Conservation (phyloP, 1,140 invertebrate genomes). For the Leptestheria dahalacensis region DNA sequence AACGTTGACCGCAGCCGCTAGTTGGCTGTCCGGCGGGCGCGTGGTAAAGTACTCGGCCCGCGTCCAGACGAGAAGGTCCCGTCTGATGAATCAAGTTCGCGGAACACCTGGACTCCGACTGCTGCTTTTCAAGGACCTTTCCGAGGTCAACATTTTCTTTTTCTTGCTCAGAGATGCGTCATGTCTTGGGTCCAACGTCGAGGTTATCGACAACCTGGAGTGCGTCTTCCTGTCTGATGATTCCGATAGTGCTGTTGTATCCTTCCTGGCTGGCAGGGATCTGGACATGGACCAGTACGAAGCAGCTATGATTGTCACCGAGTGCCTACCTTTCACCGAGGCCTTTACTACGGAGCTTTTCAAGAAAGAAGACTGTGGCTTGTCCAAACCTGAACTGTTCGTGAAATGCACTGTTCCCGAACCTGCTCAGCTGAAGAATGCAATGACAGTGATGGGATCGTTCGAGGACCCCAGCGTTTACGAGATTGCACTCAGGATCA, state of each 20-base stretch:
- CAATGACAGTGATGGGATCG: neutral
- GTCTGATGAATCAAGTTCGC: neutral
- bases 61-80: neutral
- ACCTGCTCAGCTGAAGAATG: neutral
- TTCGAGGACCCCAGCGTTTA: neutral
- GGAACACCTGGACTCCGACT: neutral
- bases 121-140: neutral
- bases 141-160: no score
- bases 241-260: neutral
- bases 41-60: neutral
- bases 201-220: neutral
- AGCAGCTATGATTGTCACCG: neutral
- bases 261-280: neutral
- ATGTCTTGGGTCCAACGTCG: neutral
- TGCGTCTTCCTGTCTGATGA: neutral
- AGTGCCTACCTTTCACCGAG: neutral
- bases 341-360: neutral
- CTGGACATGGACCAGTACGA: neutral
- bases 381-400: neutral
- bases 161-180: neutral
- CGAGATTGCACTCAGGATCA: neutral
- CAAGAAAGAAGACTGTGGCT: neutral
- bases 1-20: neutral
- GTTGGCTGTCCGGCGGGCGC: neutral
- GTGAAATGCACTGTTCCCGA: no score